Percentiles rank a stretch among this genome's conserved stretches.
Evolutionary conservation across 2,113 vertebrate species (phyloP).

Genomic region (Hemicordylus capensis): DNA sequence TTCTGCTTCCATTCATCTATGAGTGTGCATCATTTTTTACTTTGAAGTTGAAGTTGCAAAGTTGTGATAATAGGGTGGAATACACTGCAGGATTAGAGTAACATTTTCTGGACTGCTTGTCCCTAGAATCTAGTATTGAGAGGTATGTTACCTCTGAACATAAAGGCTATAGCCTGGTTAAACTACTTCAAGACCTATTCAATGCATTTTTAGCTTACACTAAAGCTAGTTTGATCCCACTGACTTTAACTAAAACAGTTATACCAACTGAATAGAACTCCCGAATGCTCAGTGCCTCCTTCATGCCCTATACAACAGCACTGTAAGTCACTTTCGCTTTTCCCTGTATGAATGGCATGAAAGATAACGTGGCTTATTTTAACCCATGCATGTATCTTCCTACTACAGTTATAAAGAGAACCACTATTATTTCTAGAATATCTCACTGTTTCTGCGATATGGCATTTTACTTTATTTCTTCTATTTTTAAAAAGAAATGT

Average conservation of each 20-base stretch:
- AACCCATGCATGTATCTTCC: conserved; percentile 46
- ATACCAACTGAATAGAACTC: conserved; percentile 18
- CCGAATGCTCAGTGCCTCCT: background rate
- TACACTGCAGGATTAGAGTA: too few species aligned
- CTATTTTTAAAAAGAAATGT: conserved; percentile 37
- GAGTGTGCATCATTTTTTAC: too few species aligned
- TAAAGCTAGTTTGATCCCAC: background rate
- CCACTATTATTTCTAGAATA: conserved; percentile 47
- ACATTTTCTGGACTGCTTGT: too few species aligned
- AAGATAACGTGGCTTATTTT: conserved; percentile 44
- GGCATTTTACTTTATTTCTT: conserved; percentile 36
- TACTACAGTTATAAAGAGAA: conserved; percentile 51
- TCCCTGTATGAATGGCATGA: conserved; percentile 52
- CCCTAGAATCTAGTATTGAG: too few species aligned
- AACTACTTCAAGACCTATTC: conserved; percentile 1
- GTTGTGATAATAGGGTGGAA: too few species aligned
- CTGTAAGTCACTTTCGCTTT: conserved; percentile 17
- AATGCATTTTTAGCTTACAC: background rate
- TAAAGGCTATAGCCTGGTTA: too few species aligned
- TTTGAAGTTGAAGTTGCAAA: too few species aligned
- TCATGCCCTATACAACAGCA: conserved; percentile 41
- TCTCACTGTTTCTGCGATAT: conserved; percentile 35
- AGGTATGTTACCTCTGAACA: too few species aligned
- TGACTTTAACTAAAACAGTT: conserved; percentile 41
- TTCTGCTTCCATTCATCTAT: too few species aligned